Base-by-base conservation (phyloP, 2,113 vertebrate species). In the Laterallus jamaicensis region DNA sequence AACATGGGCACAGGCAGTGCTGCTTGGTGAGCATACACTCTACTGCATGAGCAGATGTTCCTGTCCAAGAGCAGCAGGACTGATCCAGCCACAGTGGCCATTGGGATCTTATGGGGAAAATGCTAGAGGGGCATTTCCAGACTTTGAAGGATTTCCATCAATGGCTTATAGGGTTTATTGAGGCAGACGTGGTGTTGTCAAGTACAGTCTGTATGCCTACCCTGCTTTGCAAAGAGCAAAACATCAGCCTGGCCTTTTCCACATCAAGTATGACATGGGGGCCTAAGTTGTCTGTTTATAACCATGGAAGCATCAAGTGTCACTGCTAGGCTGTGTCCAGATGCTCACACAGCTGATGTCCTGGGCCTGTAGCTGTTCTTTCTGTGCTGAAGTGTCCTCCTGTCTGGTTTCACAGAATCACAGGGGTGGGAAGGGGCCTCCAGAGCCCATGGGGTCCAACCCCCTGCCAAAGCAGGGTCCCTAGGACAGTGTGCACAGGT, bases 231-330 rank as follows among this genome's bases (percentile, higher is more conserved):
- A 58, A 85, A 71, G 90, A 79, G 42, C 39, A 69, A 68, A 94
- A 32, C 24, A 42, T 17, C 25, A 63, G 21, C 22, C 75, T 82
- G 58, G 49, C 40, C 70, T 67, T 76, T 90, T 66, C 58, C 44
- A 40, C 3, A 25, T 10, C 24, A 13, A 25, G 9, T 35, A 59
- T 1, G 1, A 49, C 10, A 78, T 9, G 0, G 2, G 4, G 4
- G 26, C 40, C 47, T 35, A 37, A 56, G 35, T 37, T 82, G 93
- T 52, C 58, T 52, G 5, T 75, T 90, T 79, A 37, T 59, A 76
- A 40, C 12, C 2, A 5, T 25, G 47, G 69, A 75, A 37, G 32
- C 68, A 49, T 49, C 18, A 79, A 17, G 73, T 22, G 21, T 49
- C 40, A 7, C 29, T 55, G 40, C 73, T 21, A 67, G 31, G 9